Conservation (phyloP, 2,113 vertebrate species). For the Clupea harengus region DNA sequence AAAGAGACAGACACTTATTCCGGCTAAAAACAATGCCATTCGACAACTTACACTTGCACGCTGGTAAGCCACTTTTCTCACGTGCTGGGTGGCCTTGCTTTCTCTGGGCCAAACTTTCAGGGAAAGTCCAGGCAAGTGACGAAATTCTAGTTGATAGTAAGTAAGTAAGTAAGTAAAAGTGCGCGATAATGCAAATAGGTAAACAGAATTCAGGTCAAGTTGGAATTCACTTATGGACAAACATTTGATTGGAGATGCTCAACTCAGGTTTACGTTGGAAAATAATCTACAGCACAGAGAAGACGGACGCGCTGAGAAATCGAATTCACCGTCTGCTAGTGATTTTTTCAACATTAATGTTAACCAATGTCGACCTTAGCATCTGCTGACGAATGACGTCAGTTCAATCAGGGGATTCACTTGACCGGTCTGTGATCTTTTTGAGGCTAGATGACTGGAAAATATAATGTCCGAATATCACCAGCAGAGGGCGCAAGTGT, state of each 20-base stretch:
- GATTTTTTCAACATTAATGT: no score
- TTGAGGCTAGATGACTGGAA: neutral
- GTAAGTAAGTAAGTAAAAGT: no score
- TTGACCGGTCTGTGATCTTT: neutral
- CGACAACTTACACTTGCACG: neutral
- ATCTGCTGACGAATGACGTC: neutral
- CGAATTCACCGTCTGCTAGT: neutral
- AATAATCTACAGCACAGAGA: neutral
- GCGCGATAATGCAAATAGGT: neutral
- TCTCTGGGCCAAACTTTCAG: neutral
- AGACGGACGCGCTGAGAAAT: neutral
- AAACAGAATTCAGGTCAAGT: neutral
- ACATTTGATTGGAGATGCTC: neutral
- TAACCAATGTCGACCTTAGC: neutral
- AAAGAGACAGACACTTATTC: neutral
- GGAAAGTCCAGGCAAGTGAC: neutral
- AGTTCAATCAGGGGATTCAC: neutral
- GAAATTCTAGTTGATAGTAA: no score
- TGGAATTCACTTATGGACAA: neutral
- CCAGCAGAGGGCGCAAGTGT: conserved; percentile 11
- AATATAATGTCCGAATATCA: neutral
- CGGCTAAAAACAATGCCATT: neutral
- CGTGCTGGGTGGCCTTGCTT: neutral
- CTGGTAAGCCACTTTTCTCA: neutral
- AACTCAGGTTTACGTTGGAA: neutral